These are phyloP conservation scores for Antheraea yamamai DNA, from an alignment of 2,888 invertebrate species.

Conservation along the genomic window DNA sequence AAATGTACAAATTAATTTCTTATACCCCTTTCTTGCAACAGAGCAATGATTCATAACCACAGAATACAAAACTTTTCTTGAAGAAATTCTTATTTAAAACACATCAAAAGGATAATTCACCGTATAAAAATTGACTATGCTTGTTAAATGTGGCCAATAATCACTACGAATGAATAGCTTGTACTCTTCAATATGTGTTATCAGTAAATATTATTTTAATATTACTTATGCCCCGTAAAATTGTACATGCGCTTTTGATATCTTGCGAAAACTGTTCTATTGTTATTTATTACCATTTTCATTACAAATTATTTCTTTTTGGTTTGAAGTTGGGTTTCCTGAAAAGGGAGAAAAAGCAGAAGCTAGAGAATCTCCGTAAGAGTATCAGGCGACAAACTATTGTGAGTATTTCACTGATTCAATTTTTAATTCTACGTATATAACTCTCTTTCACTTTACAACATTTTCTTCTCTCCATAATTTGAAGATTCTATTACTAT, in stretches of 20 bases:
- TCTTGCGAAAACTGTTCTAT: too few relatives aligned
- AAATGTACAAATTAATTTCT: background rate
- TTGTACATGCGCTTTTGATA: too few relatives aligned
- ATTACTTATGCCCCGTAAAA: too few relatives aligned
- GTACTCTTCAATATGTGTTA: too few relatives aligned
- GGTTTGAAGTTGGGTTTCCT: conserved; percentile 54
- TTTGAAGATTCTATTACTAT: background rate
- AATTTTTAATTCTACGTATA: background rate
- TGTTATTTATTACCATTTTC: too few relatives aligned
- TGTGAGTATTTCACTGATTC: conserved; percentile 16
- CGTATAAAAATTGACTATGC: too few relatives aligned
- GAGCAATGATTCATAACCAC: background rate
- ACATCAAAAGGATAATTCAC: too few relatives aligned
- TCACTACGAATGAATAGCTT: too few relatives aligned
- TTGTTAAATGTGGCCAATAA: too few relatives aligned
- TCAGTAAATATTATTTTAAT: too few relatives aligned
- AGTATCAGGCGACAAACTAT: conserved; percentile 37
- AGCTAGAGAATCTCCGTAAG: conserved; percentile 42
- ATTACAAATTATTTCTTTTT: too few relatives aligned
- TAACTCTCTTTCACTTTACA: background rate
- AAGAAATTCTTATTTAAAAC: too few relatives aligned
- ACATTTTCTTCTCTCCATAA: background rate
- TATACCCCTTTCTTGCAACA: background rate
- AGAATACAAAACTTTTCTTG: background rate
- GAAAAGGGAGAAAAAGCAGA: conserved; percentile 47